Evolutionary conservation across 2,888 invertebrate genomes (phyloP), one percentile per base, ranked within the genome.

Genomic region (Zygothrica quintamaculata): DNA sequence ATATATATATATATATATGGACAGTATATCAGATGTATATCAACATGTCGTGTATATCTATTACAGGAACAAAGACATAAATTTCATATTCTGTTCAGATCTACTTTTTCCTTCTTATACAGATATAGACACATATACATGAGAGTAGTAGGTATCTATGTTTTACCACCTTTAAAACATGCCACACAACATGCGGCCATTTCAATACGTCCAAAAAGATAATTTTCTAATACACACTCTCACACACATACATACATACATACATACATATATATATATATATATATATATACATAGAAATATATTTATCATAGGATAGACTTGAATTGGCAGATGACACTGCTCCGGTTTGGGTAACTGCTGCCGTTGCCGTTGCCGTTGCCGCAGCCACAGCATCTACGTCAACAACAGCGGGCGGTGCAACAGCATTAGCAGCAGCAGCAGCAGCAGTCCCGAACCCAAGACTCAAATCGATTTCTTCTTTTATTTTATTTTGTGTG

Each of bases 391-490:
- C n/a, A n/a, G n/a, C n/a, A n/a, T n/a, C n/a, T n/a, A n/a, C 18
- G 3, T 22, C 43, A 37, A 26, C 31, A 26, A 34, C 44, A 52
- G 22, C 62, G 52, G 40, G 66, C 75, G 71, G 71, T 70, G 76
- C 66, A 62, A 33, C 56, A 16, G 47, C 34, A 44, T 33, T 53
- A 71, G 60, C n/a, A n/a, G n/a, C n/a, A n/a, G n/a, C n/a, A 62
- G 37, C 56, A 16, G 47, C 34, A 44, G 37, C 56, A 71, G 60
- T 48, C 61, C 57, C 40, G 51, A 61, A 64, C 40, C 34, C 8
- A 46, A 74, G 64, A 67, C 15, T 64, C 76, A 79, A 86, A 81
- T 87, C 81, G 85, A 84, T 84, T 77, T 84, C 67, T 69, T 77
- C 74, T 80, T 84, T 77, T 84, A 65, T 69, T 77, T 77, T 80